These are phyloP conservation scores for Trypoxylon attenuatum DNA, from an alignment of 2,888 invertebrate genomes.

Conservation along the genomic window DNA sequence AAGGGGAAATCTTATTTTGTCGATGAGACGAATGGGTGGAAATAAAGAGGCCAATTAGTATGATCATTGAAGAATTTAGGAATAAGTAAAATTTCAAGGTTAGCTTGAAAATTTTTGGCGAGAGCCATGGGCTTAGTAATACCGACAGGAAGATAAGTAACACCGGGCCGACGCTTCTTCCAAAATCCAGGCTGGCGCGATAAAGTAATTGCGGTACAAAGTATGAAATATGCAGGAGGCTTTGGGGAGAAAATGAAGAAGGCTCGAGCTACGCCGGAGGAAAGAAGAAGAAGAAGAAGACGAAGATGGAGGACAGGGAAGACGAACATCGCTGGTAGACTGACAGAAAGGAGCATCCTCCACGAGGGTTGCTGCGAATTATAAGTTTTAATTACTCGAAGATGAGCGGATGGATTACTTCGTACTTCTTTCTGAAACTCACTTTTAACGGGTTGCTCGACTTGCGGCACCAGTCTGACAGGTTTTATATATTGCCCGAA, in stretches of 20 bases:
- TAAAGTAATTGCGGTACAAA: slow-evolving; percentile 62
- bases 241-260: slow-evolving; percentile 32
- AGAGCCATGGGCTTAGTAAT: too few species aligned
- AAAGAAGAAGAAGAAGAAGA: slow-evolving; percentile 15
- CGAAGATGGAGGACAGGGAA: slow-evolving; percentile 31
- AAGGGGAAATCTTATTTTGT: too few species aligned
- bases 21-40: too few species aligned
- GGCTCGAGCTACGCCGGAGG: background rate
- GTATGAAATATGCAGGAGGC: slow-evolving; percentile 64
- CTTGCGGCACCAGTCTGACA: slow-evolving; percentile 23
- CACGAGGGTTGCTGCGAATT: slow-evolving; percentile 60
- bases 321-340: slow-evolving; percentile 1
- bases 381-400: slow-evolving; percentile 71
- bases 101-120: too few species aligned
- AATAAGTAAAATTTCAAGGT: too few species aligned
- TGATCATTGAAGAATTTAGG: too few species aligned
- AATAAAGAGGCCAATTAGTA: too few species aligned
- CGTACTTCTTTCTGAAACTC: slow-evolving; percentile 53
- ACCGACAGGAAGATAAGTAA: slow-evolving; percentile 56
- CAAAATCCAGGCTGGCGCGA: slow-evolving; percentile 59
- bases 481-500: slow-evolving; percentile 43
- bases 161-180: slow-evolving; percentile 27
- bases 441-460: slow-evolving; percentile 51
- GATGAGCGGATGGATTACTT: slow-evolving; percentile 69
- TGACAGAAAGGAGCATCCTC: slow-evolving; percentile 31